phyloP scores from a whole-genome alignment of 1,140 invertebrate genomes.

The Calycopis cecrops region DNA sequence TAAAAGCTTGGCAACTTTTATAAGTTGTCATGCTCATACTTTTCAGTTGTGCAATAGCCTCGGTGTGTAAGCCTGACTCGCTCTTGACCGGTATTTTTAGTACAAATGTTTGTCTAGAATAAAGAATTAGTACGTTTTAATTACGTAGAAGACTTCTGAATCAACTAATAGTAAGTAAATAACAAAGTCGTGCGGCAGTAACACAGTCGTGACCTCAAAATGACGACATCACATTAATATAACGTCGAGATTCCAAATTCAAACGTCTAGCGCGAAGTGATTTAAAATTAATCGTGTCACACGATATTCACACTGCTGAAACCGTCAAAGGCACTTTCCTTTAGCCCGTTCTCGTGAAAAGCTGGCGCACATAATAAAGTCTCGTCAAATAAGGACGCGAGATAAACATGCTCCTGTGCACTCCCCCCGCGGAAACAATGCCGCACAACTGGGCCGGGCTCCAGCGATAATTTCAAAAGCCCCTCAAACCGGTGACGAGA shows the following conservation, averaged over 20 bases:
- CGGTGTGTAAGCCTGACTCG: too few species aligned
- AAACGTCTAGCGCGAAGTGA: conserved; percentile 18
- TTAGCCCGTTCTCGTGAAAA: conserved; percentile 11
- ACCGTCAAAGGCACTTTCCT: conserved; percentile 16
- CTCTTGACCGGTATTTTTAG: too few species aligned
- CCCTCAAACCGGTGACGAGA: conserved; percentile 3
- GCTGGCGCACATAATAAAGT: conserved; percentile 26
- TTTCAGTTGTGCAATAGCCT: too few species aligned
- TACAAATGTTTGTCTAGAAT: too few species aligned
- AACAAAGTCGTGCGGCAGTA: too few species aligned
- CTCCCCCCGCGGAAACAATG: conserved; percentile 17
- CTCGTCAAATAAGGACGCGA: conserved; percentile 20
- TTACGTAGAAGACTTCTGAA: too few species aligned
- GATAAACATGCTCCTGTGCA: background rate
- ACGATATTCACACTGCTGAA: conserved; percentile 8
- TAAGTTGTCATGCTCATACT: too few species aligned
- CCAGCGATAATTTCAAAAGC: conserved; percentile 23
- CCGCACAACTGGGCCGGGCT: conserved; percentile 14
- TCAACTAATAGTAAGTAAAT: too few species aligned
- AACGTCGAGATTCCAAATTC: conserved; percentile 6
- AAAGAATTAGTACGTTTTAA: too few species aligned
- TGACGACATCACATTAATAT: too few species aligned
- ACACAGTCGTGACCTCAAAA: too few species aligned
- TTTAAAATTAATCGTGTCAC: conserved; percentile 28
- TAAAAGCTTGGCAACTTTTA: too few species aligned